These are phyloP conservation scores for Columba livia DNA, from an alignment of 2,113 vertebrate species.

Conservation along the genomic window DNA sequence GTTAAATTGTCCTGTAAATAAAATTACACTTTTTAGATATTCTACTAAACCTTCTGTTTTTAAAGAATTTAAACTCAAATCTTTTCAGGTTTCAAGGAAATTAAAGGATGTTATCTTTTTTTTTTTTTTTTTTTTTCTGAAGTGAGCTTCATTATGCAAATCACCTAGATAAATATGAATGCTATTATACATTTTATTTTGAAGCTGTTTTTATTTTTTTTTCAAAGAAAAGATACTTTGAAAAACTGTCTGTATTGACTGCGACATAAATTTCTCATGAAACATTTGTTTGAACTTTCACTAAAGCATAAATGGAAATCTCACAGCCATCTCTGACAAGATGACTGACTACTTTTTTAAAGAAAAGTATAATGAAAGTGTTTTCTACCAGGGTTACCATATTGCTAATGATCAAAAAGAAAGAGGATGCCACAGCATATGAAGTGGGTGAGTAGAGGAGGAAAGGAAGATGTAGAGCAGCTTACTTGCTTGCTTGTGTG, in stretches of 20 bases:
- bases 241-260: not conserved
- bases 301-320: not conserved
- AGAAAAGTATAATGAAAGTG: not conserved
- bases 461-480: not conserved
- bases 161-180: not conserved
- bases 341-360: not conserved
- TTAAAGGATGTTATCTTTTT: not conserved
- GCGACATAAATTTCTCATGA: not conserved
- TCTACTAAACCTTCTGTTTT: not conserved
- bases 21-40: not conserved
- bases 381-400: not conserved
- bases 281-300: not conserved
- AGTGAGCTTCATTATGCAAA: not conserved
- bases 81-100: not conserved
- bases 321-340: not conserved
- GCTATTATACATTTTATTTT: not conserved
- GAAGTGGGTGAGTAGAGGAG: not conserved
- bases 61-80: not conserved
- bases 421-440: not conserved
- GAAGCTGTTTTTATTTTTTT: not conserved
- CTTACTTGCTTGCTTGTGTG: accelerated
- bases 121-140: not conserved
- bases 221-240: not conserved
- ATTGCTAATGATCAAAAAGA: not conserved
- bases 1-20: not conserved